Base-by-base conservation (phyloP, 1,140 invertebrate genomes). In the Gyrodactylus bullatarudis region DNA sequence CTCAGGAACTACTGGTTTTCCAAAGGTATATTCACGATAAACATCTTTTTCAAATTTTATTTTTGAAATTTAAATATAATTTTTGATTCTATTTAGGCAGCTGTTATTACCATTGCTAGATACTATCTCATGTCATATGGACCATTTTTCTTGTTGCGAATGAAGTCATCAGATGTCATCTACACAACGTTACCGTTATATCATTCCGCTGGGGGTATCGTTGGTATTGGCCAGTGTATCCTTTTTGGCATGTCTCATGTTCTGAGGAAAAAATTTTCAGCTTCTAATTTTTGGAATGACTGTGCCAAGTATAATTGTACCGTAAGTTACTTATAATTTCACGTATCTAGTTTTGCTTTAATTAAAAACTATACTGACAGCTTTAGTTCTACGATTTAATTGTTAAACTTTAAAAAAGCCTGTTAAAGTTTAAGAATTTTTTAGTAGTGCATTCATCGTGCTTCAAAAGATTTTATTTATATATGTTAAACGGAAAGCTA, bases 221-320 rank as follows among this genome's bases (percentile, higher is more conserved):
- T 84, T 8, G 82, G 87, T 71, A 84, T 84, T n/a, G 84, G 89
- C 23, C 88, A 91, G 78, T 86, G 87, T 21, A 78, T 99, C 8
- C 78, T 94, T 0, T 86, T 86, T 78, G 94, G 92, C 34, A 85
- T 85, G 34, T 88, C 88, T 0, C 84, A 88, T 68, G 89, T 91
- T 1, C 86, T 97, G 71, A 83, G 88, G 26, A 86, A 85, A 77
- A 96, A 95, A 81, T 99, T 99, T 82, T 96, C 91, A 20, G 93
- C 91, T 26, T 89, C 89, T 23, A 85, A 87, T 70, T 98, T 92
- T 79, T 97, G 94, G 85, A 83, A 84, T n/a, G 94, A 98, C 79
- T 94, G 92, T 79, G 84, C 86, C 34, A 89, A 90, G 78, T 91
- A 94, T 78, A 86, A 93, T 21, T 92, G 89, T 81, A 97, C 93